These are phyloP conservation scores for Pontoporia blainvillei DNA, from an alignment of 2,113 vertebrate genomes.

Conservation along the genomic window DNA sequence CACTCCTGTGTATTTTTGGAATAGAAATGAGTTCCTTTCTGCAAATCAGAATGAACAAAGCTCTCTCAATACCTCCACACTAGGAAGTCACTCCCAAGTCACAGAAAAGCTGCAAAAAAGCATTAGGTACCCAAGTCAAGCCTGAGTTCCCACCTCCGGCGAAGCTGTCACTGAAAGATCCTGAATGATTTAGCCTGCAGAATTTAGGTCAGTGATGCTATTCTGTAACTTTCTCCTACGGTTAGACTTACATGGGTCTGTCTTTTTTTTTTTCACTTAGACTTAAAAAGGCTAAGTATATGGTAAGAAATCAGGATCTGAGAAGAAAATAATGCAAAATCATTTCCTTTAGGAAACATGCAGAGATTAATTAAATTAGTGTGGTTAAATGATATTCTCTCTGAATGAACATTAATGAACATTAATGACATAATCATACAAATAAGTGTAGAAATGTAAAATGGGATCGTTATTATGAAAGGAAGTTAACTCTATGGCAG, in stretches of 20 bases:
- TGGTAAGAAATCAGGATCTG: background rate
- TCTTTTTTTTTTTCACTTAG: background rate
- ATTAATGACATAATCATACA: background rate
- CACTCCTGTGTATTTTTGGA: background rate
- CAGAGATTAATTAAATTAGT: background rate
- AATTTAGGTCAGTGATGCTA: background rate
- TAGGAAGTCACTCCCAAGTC: background rate
- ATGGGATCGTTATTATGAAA: background rate
- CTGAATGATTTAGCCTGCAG: background rate
- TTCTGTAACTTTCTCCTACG: background rate
- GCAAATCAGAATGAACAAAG: background rate
- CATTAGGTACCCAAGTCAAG: background rate
- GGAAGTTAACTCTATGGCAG: background rate
- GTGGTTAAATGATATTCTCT: background rate
- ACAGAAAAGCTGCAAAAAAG: background rate
- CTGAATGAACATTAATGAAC: background rate
- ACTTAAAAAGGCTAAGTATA: background rate
- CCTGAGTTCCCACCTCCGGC: background rate
- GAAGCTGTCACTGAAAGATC: background rate
- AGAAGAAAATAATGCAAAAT: background rate
- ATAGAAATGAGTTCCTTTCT: background rate
- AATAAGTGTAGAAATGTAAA: background rate
- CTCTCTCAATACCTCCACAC: background rate
- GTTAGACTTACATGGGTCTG: background rate
- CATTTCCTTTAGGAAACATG: background rate